Evolutionary conservation across 2,888 invertebrate genomes (phyloP).

Genomic region (Plebejus anna): DNA sequence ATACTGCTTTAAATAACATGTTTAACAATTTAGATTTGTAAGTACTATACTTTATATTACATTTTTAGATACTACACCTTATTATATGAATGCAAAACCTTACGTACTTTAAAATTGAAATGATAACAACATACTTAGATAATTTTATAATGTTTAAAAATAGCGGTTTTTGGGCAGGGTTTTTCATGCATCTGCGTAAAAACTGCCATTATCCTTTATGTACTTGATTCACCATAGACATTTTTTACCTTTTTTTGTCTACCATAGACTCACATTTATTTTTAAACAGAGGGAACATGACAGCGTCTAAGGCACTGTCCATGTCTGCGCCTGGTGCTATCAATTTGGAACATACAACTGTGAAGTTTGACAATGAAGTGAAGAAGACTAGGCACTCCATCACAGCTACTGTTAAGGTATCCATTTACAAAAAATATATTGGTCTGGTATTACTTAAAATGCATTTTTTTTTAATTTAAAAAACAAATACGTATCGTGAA

Average conservation of each 20-base stretch:
- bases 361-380: conserved; percentile 83
- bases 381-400: conserved; percentile 77
- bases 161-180: too few species aligned
- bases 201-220: too few species aligned
- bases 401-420: conserved; percentile 65
- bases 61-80: neutral
- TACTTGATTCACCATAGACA: neutral
- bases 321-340: conserved; percentile 94
- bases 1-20: neutral
- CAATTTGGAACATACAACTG: conserved; percentile 85
- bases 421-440: neutral
- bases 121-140: too few species aligned
- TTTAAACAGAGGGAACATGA: conserved; percentile 80
- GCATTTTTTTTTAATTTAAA: too few species aligned
- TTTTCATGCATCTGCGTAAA: too few species aligned
- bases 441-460: neutral
- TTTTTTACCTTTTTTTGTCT: neutral
- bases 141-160: too few species aligned
- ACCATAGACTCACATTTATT: neutral
- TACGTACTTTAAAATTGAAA: too few species aligned
- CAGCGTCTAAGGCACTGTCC: conserved; percentile 86
- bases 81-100: neutral
- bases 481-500: neutral
- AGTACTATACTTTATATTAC: neutral
- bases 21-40: neutral